phyloP scores from a whole-genome alignment of 2,113 vertebrate species.

The Todiramphus chloris region DNA sequence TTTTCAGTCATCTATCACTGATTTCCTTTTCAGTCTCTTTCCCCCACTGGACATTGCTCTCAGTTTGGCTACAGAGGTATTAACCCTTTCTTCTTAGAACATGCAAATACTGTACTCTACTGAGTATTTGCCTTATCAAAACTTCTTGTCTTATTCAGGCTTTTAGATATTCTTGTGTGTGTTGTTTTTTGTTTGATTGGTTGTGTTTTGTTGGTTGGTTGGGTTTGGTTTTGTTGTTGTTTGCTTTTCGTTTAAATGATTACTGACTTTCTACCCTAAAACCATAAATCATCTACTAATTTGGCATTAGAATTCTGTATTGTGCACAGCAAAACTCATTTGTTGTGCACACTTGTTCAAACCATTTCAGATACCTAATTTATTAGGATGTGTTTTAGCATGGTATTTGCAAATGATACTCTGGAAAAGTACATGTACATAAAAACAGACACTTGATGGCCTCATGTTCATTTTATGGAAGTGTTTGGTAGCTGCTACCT shows the following conservation, averaged over 20 bases:
- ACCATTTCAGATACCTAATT: not conserved
- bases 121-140: not conserved
- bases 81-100: not conserved
- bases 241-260: not conserved
- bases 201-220: not conserved
- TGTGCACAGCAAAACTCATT: not conserved
- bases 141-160: slow-evolving; percentile 25
- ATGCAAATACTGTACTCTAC: not conserved
- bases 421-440: fast-evolving
- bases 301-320: not conserved
- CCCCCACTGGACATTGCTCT: not conserved
- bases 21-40: not conserved
- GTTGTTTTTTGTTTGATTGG: not conserved
- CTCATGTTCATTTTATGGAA: not conserved
- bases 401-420: not conserved
- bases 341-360: not conserved
- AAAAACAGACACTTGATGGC: not conserved
- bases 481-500: not conserved
- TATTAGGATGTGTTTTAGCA: not conserved
- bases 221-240: not conserved
- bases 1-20: slow-evolving; percentile 9
- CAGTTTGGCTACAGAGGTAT: not conserved
- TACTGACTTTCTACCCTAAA: slow-evolving; percentile 11
- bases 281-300: slow-evolving; percentile 23
- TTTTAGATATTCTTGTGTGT: not conserved